A percentile compares a stretch with the other conserved stretches of the same genome.
Evolutionary conservation across 30 jellyfish, hydroid and myxozoan species (phyloP).

Genomic region (Cassiopea andromeda): DNA sequence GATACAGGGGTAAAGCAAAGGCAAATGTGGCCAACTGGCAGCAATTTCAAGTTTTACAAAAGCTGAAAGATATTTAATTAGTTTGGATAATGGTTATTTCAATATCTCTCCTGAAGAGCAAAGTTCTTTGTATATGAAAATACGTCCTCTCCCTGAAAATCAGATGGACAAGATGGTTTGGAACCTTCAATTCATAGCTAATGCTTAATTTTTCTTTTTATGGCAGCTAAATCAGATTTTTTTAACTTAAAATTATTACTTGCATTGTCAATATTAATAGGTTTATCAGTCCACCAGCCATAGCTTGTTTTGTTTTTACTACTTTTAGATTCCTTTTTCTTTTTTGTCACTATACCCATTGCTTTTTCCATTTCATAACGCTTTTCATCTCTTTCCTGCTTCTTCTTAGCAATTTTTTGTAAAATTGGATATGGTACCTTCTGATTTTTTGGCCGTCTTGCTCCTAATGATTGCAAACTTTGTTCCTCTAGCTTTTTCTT

Average conservation of each 20-base stretch:
- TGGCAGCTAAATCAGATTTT: conserved; percentile 33
- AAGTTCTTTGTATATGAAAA: no score
- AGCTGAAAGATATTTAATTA: no score
- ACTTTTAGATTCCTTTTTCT: conserved; percentile 56
- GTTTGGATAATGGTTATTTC: no score
- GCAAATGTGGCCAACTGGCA: no score
- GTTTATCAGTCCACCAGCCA: conserved; percentile 82
- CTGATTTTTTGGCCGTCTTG: conserved; percentile 74
- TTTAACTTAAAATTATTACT: conserved; percentile 39
- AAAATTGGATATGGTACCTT: conserved; percentile 81
- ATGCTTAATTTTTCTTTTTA: conserved; percentile 1
- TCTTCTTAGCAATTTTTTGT: conserved; percentile 36
- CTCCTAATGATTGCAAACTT: conserved; percentile 70
- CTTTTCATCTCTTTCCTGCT: conserved; percentile 50
- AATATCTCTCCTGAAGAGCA: no score
- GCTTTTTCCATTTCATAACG: conserved; percentile 71
- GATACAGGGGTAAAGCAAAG: no score
- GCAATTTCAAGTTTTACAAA: no score
- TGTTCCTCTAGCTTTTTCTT: conserved; percentile 56
- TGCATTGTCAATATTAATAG: conserved; percentile 41
- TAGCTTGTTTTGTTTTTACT: conserved; percentile 11
- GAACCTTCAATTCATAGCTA: background rate
- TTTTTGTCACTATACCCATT: conserved; percentile 76
- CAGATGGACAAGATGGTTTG: background rate
- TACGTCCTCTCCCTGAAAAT: no score